Percentiles rank a stretch among this genome's conserved stretches.
These are phyloP conservation scores for Tympanoctomys barrerae DNA, from an alignment of 2,797 vertebrate species.

Conservation along the genomic window DNA sequence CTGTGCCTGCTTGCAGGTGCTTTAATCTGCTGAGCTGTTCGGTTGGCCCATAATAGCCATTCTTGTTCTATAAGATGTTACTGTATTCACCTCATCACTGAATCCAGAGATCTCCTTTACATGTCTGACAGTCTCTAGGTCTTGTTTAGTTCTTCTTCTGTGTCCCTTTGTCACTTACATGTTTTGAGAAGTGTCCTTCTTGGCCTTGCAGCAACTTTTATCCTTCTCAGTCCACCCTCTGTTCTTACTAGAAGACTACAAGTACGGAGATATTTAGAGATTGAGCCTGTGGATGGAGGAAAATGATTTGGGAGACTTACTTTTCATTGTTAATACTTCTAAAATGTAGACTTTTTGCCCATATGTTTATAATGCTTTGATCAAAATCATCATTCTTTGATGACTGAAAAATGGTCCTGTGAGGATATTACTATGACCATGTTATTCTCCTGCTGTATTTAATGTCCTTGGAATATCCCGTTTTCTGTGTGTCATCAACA, in stretches of 20 bases:
- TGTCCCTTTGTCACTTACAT: background rate
- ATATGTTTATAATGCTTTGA: background rate
- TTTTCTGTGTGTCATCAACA: background rate
- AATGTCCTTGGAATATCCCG: background rate
- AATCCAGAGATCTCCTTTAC: background rate
- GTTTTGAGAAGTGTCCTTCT: background rate
- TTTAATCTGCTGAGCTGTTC: no score
- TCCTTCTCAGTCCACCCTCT: background rate
- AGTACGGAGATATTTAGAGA: background rate
- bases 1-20: no score
- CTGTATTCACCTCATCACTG: background rate
- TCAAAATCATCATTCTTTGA: constrained; percentile 37
- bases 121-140: background rate
- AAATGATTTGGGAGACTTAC: background rate
- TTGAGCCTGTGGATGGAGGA: background rate
- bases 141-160: background rate
- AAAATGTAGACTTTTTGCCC: constrained; percentile 11
- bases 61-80: background rate
- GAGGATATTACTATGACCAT: background rate
- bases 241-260: background rate
- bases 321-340: background rate
- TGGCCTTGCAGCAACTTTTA: background rate
- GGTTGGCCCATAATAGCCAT: background rate
- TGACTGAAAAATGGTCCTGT: background rate
- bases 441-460: background rate